A percentile compares a stretch with the other conserved stretches of the same genome.
These are phyloP conservation scores for Sorex fumeus DNA, from an alignment of 2,113 vertebrate genomes.

Conservation along the genomic window DNA sequence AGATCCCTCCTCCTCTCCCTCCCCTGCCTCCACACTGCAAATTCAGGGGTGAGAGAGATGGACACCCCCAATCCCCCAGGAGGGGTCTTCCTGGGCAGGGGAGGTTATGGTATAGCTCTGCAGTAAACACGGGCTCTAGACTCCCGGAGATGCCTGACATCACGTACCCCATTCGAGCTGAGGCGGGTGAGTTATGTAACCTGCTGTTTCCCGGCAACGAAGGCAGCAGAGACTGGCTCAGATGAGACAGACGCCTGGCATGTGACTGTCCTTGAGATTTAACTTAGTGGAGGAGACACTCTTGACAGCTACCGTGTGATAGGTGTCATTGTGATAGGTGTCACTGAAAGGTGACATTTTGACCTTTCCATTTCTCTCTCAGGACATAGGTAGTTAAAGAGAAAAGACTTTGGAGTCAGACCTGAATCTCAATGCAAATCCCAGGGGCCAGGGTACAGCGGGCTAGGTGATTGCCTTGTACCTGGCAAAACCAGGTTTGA, in stretches of 20 bases:
- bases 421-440: not conserved
- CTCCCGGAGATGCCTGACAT: too few relatives aligned
- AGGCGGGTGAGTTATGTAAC: not conserved
- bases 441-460: too few relatives aligned
- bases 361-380: conserved; percentile 43
- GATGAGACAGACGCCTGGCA: not conserved
- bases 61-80: not conserved
- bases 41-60: not conserved
- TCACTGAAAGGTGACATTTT: not conserved
- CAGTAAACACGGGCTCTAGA: not conserved
- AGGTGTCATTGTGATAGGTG: too few relatives aligned
- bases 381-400: not conserved
- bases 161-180: not conserved
- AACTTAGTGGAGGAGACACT: not conserved
- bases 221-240: not conserved
- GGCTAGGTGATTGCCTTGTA: too few relatives aligned
- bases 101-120: not conserved
- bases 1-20: not conserved
- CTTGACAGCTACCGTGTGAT: not conserved
- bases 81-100: not conserved
- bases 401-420: not conserved
- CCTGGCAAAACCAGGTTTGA: not conserved
- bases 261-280: not conserved
- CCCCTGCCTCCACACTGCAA: not conserved
- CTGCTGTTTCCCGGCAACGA: not conserved